Conservation (phyloP, 1,140 invertebrate genomes). For the Pygmarrhopalites habei region DNA sequence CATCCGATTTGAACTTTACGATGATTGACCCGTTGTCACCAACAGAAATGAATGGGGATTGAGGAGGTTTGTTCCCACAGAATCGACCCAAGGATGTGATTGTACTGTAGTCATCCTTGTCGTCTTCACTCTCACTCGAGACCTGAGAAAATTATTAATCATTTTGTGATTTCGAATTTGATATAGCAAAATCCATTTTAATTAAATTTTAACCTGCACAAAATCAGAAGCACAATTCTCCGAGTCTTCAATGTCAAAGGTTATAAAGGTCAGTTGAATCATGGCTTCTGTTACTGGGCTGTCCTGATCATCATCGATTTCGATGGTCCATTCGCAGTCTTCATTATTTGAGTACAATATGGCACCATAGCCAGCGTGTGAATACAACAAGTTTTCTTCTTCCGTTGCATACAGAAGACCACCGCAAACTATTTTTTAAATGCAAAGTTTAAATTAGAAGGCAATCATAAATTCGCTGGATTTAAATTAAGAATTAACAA, state of each 20-base stretch:
- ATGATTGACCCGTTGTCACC: slow-evolving; percentile 70
- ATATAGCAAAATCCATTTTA: too few species aligned
- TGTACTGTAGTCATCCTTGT: too few species aligned
- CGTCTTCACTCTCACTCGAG: too few species aligned
- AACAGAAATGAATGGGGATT: slow-evolving; percentile 72
- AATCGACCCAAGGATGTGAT: slow-evolving; percentile 24
- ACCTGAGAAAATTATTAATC: too few species aligned
- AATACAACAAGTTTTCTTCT: slow-evolving; percentile 75
- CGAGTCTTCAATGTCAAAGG: slow-evolving; percentile 88
- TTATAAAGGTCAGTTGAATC: slow-evolving; percentile 73
- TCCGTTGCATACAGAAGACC: slow-evolving; percentile 72
- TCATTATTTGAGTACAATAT: slow-evolving; percentile 74
- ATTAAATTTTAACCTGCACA: slow-evolving; percentile 65
- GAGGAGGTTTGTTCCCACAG: slow-evolving; percentile 34
- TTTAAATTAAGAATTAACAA: too few species aligned
- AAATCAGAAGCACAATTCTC: slow-evolving; percentile 86
- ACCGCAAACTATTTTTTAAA: slow-evolving; percentile 84
- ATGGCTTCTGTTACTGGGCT: too few species aligned
- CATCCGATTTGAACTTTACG: slow-evolving; percentile 80
- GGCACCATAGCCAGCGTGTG: slow-evolving; percentile 85
- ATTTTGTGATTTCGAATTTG: too few species aligned
- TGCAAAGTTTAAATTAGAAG: too few species aligned
- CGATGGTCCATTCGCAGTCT: slow-evolving; percentile 93
- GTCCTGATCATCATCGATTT: slow-evolving; percentile 49
- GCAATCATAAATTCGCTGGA: too few species aligned